These are phyloP conservation scores for Ptilonorhynchus violaceus DNA, from an alignment of 2,113 vertebrate genomes.

Conservation along the genomic window DNA sequence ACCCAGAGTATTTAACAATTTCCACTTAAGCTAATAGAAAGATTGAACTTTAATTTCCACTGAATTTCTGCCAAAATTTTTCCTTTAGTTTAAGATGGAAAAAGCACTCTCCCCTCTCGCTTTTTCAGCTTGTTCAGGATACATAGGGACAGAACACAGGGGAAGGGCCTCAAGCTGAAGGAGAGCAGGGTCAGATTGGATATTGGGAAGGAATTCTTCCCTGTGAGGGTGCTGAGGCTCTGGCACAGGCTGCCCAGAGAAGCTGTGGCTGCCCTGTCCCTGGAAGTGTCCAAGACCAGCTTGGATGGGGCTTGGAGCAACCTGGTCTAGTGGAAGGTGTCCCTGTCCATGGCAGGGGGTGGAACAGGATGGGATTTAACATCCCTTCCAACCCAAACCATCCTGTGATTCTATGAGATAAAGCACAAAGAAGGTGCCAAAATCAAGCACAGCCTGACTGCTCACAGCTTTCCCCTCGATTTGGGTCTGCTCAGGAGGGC, in stretches of 20 bases:
- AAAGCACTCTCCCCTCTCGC: not conserved
- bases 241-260: not conserved
- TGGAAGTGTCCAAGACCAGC: not conserved
- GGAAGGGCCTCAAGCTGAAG: not conserved
- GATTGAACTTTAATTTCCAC: not conserved
- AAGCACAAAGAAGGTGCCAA: not conserved
- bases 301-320: accelerated
- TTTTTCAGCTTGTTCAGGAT: not conserved
- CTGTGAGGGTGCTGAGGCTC: accelerated
- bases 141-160: not conserved
- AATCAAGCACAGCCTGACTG: not conserved
- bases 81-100: not conserved
- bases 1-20: not conserved
- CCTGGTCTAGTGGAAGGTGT: not conserved
- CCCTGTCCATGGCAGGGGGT: not conserved
- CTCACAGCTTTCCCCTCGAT: not conserved
- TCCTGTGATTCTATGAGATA: not conserved
- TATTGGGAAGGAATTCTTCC: not conserved
- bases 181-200: not conserved
- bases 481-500: not conserved
- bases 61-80: not conserved
- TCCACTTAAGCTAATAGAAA: slow-evolving; percentile 11
- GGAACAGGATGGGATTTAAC: no score
- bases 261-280: not conserved
- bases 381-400: no score